These are phyloP conservation scores for Nemotelus pantherinus DNA, from an alignment of 2,888 invertebrate species.

Conservation along the genomic window DNA sequence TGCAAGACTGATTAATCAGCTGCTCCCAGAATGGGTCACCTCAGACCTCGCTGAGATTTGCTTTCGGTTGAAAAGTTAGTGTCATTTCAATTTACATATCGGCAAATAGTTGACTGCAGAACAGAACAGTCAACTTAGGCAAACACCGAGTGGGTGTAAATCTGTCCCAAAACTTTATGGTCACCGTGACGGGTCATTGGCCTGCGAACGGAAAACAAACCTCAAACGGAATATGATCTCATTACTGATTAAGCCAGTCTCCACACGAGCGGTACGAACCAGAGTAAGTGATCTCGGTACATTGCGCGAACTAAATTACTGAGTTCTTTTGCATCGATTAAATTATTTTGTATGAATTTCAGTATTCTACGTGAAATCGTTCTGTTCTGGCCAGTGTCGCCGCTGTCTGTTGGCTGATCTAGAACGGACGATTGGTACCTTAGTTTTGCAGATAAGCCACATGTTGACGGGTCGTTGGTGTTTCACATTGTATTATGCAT, in stretches of 20 bases:
- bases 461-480: background rate
- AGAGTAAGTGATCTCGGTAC: too few relatives aligned
- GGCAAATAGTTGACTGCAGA: constrained; percentile 1
- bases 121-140: constrained; percentile 10
- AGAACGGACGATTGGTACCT: too few relatives aligned
- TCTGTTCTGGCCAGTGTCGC: too few relatives aligned
- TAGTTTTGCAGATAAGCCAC: too few relatives aligned
- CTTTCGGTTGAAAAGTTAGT: background rate
- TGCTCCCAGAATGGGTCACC: constrained; percentile 3
- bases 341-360: background rate
- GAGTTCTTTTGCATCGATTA: background rate
- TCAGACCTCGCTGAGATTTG: background rate
- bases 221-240: constrained; percentile 1
- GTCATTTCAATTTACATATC: constrained; percentile 33
- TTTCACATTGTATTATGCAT: background rate
- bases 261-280: too few relatives aligned
- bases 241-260: constrained; percentile 1
- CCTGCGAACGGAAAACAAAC: constrained; percentile 3
- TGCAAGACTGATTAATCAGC: constrained; percentile 34
- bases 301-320: background rate
- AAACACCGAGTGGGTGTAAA: constrained; percentile 27
- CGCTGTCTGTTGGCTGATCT: too few relatives aligned
- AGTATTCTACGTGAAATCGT: background rate
- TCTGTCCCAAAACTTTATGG: constrained; percentile 19
- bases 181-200: constrained; percentile 13